Percentiles rank a stretch among this genome's conserved stretches.
Evolutionary conservation across 2,888 invertebrate genomes (phyloP).

Genomic region (Eumacrocentrus americanus): DNA sequence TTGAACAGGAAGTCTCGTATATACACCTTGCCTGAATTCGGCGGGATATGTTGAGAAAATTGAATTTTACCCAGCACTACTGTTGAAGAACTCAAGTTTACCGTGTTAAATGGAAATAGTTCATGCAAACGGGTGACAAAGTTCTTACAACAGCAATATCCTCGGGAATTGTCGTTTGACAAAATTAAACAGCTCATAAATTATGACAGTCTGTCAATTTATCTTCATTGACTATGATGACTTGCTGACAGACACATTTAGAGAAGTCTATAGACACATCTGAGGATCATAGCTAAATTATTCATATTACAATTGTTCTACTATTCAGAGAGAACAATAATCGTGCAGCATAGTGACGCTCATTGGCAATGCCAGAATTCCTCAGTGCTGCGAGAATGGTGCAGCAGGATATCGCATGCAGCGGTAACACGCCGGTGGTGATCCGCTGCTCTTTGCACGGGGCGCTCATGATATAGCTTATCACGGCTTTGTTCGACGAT

Average conservation of each 20-base stretch:
- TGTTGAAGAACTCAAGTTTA: too few relatives aligned
- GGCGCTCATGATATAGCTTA: conserved; percentile 53
- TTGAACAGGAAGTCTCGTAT: neutral
- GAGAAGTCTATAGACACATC: neutral
- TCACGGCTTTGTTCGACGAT: conserved; percentile 58
- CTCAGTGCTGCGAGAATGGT: neutral
- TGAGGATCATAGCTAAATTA: neutral
- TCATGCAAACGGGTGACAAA: too few relatives aligned
- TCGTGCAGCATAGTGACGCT: neutral
- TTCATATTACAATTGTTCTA: neutral
- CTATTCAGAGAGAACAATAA: neutral
- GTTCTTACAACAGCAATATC: too few relatives aligned
- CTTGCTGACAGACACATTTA: neutral
- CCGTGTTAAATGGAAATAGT: too few relatives aligned
- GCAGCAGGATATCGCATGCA: conserved; percentile 12
- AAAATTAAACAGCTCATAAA: neutral
- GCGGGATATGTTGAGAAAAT: too few relatives aligned
- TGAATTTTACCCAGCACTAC: too few relatives aligned
- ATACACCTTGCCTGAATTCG: neutral
- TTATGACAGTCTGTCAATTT: neutral
- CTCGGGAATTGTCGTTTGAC: neutral
- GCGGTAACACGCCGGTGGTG: conserved; percentile 35
- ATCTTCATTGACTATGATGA: neutral
- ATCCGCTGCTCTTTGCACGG: conserved; percentile 35
- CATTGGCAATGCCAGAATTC: neutral